phyloP scores from a whole-genome alignment of 2,113 vertebrate genomes.

The Asarcornis scutulata region DNA sequence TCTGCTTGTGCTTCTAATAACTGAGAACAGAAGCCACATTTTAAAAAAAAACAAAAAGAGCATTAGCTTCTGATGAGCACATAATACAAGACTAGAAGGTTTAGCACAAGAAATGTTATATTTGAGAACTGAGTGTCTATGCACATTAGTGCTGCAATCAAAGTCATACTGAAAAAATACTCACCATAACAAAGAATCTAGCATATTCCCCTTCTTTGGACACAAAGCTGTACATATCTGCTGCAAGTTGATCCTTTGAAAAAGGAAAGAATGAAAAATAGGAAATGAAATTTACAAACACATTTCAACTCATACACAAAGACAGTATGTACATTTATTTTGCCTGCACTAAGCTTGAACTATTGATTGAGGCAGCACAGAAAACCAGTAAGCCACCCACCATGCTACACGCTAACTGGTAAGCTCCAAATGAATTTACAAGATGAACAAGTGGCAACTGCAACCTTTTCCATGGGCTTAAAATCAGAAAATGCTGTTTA shows the following conservation, averaged over 20 bases:
- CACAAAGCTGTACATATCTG: constrained; percentile 97
- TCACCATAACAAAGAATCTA: constrained; percentile 89
- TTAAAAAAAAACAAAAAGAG: constrained; percentile 75
- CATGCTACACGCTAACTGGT: neutral
- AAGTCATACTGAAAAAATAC: constrained; percentile 17
- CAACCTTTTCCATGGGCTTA: neutral
- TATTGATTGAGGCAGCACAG: neutral
- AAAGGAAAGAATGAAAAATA: neutral
- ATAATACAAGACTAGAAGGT: constrained; percentile 69
- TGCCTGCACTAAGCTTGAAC: neutral
- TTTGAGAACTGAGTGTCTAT: neutral
- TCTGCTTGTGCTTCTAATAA: constrained; percentile 99
- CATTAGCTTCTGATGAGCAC: constrained; percentile 74
- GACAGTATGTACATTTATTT: fast-evolving
- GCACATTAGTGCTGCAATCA: neutral
- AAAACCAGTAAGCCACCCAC: neutral
- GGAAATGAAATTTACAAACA: neutral
- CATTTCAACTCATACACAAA: neutral
- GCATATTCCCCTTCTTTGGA: constrained; percentile 97
- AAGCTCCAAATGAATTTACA: neutral
- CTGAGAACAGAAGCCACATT: constrained; percentile 89
- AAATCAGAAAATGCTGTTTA: neutral
- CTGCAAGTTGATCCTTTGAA: constrained; percentile 93
- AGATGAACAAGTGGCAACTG: neutral
- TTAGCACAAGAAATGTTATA: constrained; percentile 68